Base-by-base conservation (phyloP, 2,797 vertebrate genomes). In the Echiichthys vipera region DNA sequence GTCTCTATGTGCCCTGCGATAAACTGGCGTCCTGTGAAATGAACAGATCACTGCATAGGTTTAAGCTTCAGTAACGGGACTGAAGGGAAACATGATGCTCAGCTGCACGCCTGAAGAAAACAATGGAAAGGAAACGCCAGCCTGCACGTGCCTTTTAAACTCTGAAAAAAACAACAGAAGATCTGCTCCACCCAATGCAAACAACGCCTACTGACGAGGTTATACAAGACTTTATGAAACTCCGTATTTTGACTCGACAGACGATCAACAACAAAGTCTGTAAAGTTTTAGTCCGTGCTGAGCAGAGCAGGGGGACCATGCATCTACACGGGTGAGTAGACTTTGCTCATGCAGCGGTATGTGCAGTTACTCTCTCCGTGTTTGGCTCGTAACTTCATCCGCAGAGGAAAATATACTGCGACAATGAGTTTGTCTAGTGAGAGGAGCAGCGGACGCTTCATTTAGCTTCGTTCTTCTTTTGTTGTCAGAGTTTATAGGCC, bases 101-200 rank as follows among this genome's bases (percentile, higher is more conserved):
- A 24, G 50, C 37, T 24, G 30, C 20, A 18, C 15, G 20, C 11
- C 9, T 14, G 27, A 7, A 25, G 17, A 5, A 24, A 42, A 32
- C n/a, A 10, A 34, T 5, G 5, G 2, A 30, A 49, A 39, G 4
- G 24, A 22, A 27, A 45, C 7, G 5, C 0, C 7, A 51, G 25
- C n/a, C n/a, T 7, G 3, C 5, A 20, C n/a, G n/a, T 4, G 13
- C 22, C 7, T 27, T 14, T 18, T 36, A 8, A 43, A 42, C 27
- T 2, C 18, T 17, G 14, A 9, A 12, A 11, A 30, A 32, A 24
- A 15, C 2, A 11, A 7, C 9, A n/a, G n/a, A n/a, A n/a, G n/a
- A n/a, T 46, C n/a, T 25, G 75, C 78, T 75, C 84, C 81, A 51
- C 83, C 86, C 57, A 62, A 64, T 15, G 4, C 32, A 20, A n/a